Conservation (phyloP, 1,140 invertebrate species). For the Aleiodes sp. region DNA sequence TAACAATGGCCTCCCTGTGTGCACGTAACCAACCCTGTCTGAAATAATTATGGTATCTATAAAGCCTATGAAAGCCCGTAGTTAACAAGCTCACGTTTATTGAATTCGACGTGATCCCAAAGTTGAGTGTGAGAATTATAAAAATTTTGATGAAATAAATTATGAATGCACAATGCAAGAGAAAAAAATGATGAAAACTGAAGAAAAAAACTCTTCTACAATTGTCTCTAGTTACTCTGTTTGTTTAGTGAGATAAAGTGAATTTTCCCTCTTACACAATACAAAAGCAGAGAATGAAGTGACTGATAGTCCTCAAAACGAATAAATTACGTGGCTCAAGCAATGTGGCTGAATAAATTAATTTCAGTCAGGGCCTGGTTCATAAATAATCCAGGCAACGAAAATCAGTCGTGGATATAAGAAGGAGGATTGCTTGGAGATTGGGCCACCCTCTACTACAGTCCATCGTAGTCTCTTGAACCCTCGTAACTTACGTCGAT, state of each 20-base stretch:
- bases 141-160: conserved; percentile 2
- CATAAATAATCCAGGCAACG: conserved; percentile 4
- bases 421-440: neutral
- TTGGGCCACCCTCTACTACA: neutral
- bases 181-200: too few species aligned
- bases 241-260: too few species aligned
- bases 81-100: conserved; percentile 8
- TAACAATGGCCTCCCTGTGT: neutral
- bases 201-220: too few species aligned
- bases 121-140: neutral
- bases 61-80: neutral
- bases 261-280: neutral
- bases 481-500: conserved; percentile 46
- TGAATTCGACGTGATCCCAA: conserved; percentile 2
- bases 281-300: neutral
- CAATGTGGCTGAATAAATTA: conserved; percentile 13
- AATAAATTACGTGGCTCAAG: conserved; percentile 7
- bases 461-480: conserved; percentile 4
- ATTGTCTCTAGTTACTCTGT: too few species aligned
- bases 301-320: neutral
- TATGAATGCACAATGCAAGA: too few species aligned
- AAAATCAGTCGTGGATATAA: conserved; percentile 7
- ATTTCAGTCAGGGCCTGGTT: conserved; percentile 9
- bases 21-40: conserved; percentile 10
- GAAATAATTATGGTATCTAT: conserved; percentile 23